Percentiles rank a stretch among this genome's conserved stretches.
Evolutionary conservation across 2,113 vertebrate species (phyloP).

Genomic region (Poeciliopsis retropinna): DNA sequence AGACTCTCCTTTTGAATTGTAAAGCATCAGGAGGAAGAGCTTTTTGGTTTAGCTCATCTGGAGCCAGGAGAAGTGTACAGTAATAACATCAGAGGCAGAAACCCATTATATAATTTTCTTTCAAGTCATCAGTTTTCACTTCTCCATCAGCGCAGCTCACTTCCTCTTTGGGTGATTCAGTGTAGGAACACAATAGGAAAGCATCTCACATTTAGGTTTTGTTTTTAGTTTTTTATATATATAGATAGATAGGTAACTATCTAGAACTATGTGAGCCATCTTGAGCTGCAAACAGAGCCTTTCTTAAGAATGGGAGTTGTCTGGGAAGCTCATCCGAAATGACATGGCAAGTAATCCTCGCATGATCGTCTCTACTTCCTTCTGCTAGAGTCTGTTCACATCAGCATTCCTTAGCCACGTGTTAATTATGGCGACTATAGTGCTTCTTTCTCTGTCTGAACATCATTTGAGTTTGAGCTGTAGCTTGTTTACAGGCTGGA

Average conservation of each 20-base stretch:
- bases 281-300: not conserved
- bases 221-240: constrained; percentile 9
- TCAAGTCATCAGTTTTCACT: constrained; percentile 75
- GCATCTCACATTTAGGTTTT: constrained; percentile 22
- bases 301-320: constrained; percentile 11
- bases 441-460: constrained; percentile 39
- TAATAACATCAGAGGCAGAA: constrained; percentile 25
- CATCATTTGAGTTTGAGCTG: constrained; percentile 44
- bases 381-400: constrained; percentile 42
- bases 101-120: constrained; percentile 15
- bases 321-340: constrained; percentile 26
- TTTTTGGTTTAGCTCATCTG: not conserved
- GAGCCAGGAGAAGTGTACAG: not conserved
- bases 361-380: constrained; percentile 57
- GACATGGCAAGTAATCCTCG: constrained; percentile 61
- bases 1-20: constrained; percentile 11
- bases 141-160: constrained; percentile 56
- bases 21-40: constrained; percentile 3
- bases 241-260: constrained; percentile 1
- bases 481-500: constrained; percentile 38
- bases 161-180: constrained; percentile 55
- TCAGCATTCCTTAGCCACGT: constrained; percentile 56
- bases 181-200: constrained; percentile 8
- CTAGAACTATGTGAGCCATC: constrained; percentile 1
- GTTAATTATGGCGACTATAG: constrained; percentile 35